Conservation (phyloP, 2,888 invertebrate genomes). For the Rhagonycha lutea region DNA sequence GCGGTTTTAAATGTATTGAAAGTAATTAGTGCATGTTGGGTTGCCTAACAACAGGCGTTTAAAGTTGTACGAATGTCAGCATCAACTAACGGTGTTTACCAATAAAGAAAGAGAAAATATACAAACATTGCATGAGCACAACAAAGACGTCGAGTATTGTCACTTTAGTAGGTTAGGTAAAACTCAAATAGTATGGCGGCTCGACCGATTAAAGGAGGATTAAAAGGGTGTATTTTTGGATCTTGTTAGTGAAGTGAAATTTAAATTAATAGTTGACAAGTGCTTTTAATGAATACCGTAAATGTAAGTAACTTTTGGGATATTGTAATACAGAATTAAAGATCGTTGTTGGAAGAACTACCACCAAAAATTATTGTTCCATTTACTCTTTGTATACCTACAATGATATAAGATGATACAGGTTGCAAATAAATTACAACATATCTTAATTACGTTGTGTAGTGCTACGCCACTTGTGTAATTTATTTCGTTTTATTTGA, state of each 20-base stretch:
- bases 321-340: background rate
- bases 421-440: background rate
- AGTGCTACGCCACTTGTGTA: background rate
- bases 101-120: background rate
- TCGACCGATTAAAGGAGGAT: constrained; percentile 29
- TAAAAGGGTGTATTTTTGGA: constrained; percentile 15
- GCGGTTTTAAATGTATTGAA: background rate
- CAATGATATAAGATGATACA: background rate
- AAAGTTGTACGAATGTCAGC: background rate
- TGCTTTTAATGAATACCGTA: background rate
- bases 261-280: background rate
- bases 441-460: background rate
- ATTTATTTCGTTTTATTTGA: background rate
- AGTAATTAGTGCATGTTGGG: background rate
- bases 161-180: constrained; percentile 4
- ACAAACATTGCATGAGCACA: background rate
- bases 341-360: background rate
- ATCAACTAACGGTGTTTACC: background rate
- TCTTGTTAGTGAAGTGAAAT: background rate
- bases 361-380: background rate
- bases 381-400: background rate
- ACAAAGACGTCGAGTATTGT: constrained; percentile 3
- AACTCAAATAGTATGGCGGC: constrained; percentile 30
- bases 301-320: background rate
- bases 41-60: background rate